phyloP scores from a whole-genome alignment of 2,888 invertebrate species.

The Trichopoda pennipes region DNA sequence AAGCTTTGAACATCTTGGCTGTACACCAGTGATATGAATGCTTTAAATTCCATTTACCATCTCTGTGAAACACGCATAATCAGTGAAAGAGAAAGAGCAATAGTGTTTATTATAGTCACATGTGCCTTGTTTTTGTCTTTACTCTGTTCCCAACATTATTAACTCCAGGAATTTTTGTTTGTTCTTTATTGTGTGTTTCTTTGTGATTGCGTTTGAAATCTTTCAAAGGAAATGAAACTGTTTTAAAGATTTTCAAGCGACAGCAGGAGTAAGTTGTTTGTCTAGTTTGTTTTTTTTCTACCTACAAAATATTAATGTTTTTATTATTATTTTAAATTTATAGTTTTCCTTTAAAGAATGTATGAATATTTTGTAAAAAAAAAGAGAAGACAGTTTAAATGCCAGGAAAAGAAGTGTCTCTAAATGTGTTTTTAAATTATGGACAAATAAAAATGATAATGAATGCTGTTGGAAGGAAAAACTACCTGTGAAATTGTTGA shows the following conservation, averaged over 20 bases:
- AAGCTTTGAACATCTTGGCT: too few relatives aligned
- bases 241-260: constrained; percentile 46
- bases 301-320: neutral
- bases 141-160: constrained; percentile 31
- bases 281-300: constrained; percentile 37
- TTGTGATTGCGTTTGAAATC: constrained; percentile 16
- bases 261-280: constrained; percentile 54
- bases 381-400: constrained; percentile 6
- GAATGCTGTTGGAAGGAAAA: constrained; percentile 42
- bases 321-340: neutral
- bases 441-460: constrained; percentile 38
- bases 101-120: constrained; percentile 13
- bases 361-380: constrained; percentile 7
- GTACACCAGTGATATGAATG: too few relatives aligned
- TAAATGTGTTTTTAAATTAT: constrained; percentile 3
- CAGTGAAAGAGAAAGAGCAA: constrained; percentile 7
- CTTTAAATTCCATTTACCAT: too few relatives aligned
- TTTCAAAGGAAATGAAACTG: constrained; percentile 67
- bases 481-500: constrained; percentile 50
- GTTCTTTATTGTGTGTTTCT: neutral
- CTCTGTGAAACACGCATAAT: too few relatives aligned
- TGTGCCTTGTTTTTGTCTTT: neutral
- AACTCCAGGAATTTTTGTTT: constrained; percentile 25
- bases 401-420: neutral
- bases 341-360: neutral